Evolutionary conservation across 2,113 vertebrate species (phyloP).

Genomic region (Cheilinus undulatus): DNA sequence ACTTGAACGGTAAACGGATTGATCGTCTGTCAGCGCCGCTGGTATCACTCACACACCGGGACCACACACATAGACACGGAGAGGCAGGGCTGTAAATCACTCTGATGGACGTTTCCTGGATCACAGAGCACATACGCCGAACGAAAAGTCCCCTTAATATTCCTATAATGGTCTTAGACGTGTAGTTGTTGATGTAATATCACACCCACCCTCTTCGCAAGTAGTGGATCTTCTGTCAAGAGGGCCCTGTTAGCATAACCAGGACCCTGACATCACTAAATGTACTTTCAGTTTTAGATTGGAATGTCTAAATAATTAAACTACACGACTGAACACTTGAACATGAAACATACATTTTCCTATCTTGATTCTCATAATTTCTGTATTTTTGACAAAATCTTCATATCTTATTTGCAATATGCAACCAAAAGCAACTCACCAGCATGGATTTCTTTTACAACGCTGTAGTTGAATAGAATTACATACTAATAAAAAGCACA

Average conservation of each 20-base stretch:
- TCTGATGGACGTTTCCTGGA: slow-evolving; percentile 48
- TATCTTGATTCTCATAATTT: too few species aligned
- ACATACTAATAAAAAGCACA: not conserved
- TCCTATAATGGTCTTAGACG: slow-evolving; percentile 44
- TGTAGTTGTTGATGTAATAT: slow-evolving; percentile 41
- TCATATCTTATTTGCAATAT: too few species aligned
- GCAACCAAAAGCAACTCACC: not conserved
- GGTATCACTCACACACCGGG: slow-evolving; percentile 53
- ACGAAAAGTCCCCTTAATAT: slow-evolving; percentile 54
- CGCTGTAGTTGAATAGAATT: not conserved
- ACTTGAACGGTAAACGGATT: slow-evolving; percentile 72
- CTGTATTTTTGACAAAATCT: too few species aligned
- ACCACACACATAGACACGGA: slow-evolving; percentile 40
- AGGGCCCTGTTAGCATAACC: not conserved
- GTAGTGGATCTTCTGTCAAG: slow-evolving; percentile 15
- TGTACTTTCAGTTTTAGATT: too few species aligned
- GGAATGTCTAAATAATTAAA: too few species aligned
- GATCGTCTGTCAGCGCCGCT: slow-evolving; percentile 75
- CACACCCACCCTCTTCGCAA: not conserved
- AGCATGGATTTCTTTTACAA: too few species aligned
- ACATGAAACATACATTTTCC: too few species aligned
- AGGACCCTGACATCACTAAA: not conserved
- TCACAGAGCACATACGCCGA: slow-evolving; percentile 27
- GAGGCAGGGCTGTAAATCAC: slow-evolving; percentile 55
- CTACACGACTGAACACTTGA: too few species aligned